phyloP scores from a whole-genome alignment of 2,113 vertebrate species.

The Caranx melampygus region DNA sequence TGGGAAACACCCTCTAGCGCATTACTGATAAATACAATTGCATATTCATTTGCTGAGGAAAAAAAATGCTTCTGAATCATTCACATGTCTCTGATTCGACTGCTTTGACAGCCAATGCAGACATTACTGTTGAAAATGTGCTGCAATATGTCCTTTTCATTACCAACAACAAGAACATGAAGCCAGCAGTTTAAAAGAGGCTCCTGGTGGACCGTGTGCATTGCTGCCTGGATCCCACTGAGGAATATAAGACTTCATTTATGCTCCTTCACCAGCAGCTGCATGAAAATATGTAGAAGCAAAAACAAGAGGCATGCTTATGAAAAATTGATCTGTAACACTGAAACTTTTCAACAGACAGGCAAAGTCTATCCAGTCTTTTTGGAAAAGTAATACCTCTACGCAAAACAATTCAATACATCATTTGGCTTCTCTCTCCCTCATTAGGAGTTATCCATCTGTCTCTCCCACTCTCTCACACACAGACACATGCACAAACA shows the following conservation, averaged over 20 bases:
- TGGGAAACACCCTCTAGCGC: constrained; percentile 46
- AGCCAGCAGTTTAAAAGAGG: constrained; percentile 24
- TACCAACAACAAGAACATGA: constrained; percentile 41
- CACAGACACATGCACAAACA: not conserved
- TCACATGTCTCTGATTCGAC: constrained; percentile 33
- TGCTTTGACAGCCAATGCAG: constrained; percentile 33
- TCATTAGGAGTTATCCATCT: constrained; percentile 34
- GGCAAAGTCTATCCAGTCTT: not conserved
- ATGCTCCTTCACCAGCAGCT: constrained; percentile 51
- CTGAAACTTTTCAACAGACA: not conserved
- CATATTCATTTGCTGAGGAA: constrained; percentile 52
- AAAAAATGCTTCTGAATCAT: constrained; percentile 51
- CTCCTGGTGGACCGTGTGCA: constrained; percentile 32
- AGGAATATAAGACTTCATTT: constrained; percentile 42
- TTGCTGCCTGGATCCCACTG: constrained; percentile 27
- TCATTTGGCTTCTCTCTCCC: constrained; percentile 27
- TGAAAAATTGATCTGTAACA: constrained; percentile 43
- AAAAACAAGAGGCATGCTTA: constrained; percentile 42
- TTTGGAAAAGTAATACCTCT: constrained; percentile 6
- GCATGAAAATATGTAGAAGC: constrained; percentile 31
- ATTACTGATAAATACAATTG: constrained; percentile 59
- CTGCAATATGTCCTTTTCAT: constrained; percentile 37
- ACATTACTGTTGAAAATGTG: constrained; percentile 20
- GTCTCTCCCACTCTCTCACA: not conserved
- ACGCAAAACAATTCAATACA: constrained; percentile 23